These are phyloP conservation scores for Drosophila pandora DNA, from an alignment of 1,140 invertebrate species.

Conservation along the genomic window DNA sequence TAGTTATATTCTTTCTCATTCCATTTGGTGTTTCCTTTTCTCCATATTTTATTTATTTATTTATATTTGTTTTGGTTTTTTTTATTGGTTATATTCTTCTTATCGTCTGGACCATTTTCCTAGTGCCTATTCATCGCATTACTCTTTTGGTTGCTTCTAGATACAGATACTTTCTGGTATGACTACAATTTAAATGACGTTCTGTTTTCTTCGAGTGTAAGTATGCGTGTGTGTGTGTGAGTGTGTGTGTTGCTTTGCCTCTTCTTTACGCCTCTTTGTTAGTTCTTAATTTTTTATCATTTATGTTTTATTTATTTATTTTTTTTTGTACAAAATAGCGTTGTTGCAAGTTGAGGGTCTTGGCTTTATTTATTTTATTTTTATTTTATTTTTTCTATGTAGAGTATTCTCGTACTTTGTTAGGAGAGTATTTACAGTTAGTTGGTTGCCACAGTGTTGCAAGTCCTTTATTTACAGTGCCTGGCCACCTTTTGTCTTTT, in stretches of 20 bases:
- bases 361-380: not conserved
- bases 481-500: conserved; percentile 1
- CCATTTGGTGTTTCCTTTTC: conserved; percentile 30
- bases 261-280: conserved; percentile 4
- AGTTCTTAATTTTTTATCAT: not conserved
- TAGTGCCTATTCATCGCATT: conserved; percentile 3
- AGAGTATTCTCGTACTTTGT: not conserved
- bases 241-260: conserved; percentile 1
- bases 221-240: conserved; percentile 15
- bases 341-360: conserved; percentile 16
- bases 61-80: conserved; percentile 27
- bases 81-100: conserved; percentile 34
- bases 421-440: conserved; percentile 27
- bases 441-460: conserved; percentile 16
- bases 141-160: not conserved
- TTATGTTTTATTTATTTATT: conserved; percentile 1
- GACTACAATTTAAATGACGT: conserved; percentile 36
- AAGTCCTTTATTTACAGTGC: conserved; percentile 26
- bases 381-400: not conserved
- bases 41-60: conserved; percentile 36
- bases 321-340: conserved; percentile 54
- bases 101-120: conserved; percentile 25
- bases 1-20: conserved; percentile 21
- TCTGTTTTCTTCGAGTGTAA: not conserved
- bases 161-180: conserved; percentile 14